Evolutionary conservation across 2,797 vertebrate species (phyloP).

Genomic region (Rhinogobio ventralis): DNA sequence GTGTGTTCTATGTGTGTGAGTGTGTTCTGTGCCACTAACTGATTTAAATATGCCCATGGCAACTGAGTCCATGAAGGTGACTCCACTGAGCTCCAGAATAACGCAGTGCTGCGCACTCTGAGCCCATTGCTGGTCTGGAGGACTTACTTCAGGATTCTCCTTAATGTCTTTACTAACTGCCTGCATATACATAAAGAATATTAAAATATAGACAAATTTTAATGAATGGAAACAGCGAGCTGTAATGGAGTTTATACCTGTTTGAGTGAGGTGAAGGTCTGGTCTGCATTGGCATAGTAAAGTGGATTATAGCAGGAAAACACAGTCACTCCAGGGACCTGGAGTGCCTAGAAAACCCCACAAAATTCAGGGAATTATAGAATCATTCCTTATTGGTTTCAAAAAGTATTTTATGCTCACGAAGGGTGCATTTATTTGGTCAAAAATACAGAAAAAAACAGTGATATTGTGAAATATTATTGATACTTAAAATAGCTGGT

Average conservation of each 20-base stretch:
- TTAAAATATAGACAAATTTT: neutral
- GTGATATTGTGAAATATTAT: neutral
- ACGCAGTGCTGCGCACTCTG: constrained; percentile 66
- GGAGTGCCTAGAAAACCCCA: constrained; percentile 77
- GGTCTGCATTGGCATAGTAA: constrained; percentile 86
- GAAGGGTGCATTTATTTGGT: neutral
- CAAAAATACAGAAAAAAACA: neutral
- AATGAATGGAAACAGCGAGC: neutral
- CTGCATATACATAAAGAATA: constrained; percentile 17
- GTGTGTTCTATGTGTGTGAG: neutral
- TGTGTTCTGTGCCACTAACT: constrained; percentile 68
- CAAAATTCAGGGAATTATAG: neutral
- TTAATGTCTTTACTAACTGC: constrained; percentile 7
- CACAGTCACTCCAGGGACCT: constrained; percentile 84
- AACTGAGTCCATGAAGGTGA: constrained; percentile 84
- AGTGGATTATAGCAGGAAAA: constrained; percentile 83
- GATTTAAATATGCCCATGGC: constrained; percentile 80
- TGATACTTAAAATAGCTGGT: neutral
- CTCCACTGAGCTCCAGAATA: constrained; percentile 81
- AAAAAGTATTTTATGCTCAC: neutral
- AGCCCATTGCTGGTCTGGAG: constrained; percentile 66
- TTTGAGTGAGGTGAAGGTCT: constrained; percentile 78
- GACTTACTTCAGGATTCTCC: constrained; percentile 54
- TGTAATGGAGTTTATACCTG: constrained; percentile 59
- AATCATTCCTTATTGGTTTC: neutral